Evolutionary conservation across 2,888 invertebrate species (phyloP).

Genomic region (Kryphioiulus occultus): DNA sequence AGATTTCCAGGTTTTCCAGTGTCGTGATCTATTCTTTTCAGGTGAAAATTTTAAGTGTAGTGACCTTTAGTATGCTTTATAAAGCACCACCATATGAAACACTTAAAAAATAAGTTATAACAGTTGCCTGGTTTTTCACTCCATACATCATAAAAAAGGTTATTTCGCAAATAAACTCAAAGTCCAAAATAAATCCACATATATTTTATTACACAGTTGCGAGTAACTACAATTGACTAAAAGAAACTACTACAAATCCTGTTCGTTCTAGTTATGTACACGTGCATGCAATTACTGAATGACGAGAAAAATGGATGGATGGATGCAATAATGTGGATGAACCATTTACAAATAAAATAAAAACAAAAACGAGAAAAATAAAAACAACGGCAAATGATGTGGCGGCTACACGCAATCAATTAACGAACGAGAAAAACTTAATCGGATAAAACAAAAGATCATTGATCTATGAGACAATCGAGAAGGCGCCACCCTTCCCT

Average conservation of each 20-base stretch:
- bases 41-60: too few relatives aligned
- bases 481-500: not conserved
- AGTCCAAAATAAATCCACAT: not conserved
- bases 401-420: conserved; percentile 26
- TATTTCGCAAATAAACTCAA: not conserved
- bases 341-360: conserved; percentile 11
- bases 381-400: conserved; percentile 25
- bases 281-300: conserved; percentile 31
- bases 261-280: conserved; percentile 31
- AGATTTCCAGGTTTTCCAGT: too few relatives aligned
- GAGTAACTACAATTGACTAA: not conserved
- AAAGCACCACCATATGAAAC: too few relatives aligned
- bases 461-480: not conserved
- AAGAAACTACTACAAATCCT: conserved; percentile 34
- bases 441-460: not conserved
- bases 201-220: conserved; percentile 28
- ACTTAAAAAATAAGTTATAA: too few relatives aligned
- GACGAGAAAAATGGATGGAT: not conserved
- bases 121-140: too few relatives aligned
- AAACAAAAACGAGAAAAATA: not conserved
- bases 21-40: too few relatives aligned
- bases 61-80: too few relatives aligned
- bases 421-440: not conserved
- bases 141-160: too few relatives aligned
- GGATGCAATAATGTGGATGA: conserved; percentile 16